phyloP scores from a whole-genome alignment of 2,888 invertebrate species.

The Cerceris rybyensis region DNA sequence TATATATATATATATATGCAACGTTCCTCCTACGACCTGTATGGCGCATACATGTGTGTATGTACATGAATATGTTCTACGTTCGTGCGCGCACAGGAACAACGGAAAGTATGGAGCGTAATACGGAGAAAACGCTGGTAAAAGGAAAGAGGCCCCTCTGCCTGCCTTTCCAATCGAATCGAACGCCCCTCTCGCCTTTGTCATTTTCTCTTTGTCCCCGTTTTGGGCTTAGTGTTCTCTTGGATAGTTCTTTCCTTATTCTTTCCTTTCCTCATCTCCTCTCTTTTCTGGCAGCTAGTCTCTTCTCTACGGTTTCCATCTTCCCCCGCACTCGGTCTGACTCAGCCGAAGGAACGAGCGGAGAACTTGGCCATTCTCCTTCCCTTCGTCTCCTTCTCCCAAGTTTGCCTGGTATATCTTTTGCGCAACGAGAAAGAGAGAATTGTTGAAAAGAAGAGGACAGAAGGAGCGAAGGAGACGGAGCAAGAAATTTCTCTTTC shows the following conservation, averaged over 20 bases:
- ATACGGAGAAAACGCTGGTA: constrained; percentile 76
- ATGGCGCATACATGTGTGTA: constrained; percentile 23
- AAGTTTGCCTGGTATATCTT: constrained; percentile 9
- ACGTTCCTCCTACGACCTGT: constrained; percentile 1
- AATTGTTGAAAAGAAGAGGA: constrained; percentile 31
- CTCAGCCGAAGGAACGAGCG: constrained; percentile 46
- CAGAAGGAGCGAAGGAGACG: constrained; percentile 29
- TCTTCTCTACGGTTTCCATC: constrained; percentile 51
- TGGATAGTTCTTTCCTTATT: constrained; percentile 52
- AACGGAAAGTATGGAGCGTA: constrained; percentile 73
- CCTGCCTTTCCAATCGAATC: constrained; percentile 79
- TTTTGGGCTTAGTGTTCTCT: constrained; percentile 69
- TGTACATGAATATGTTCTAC: neutral
- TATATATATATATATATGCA: constrained; percentile 15
- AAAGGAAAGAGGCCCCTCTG: constrained; percentile 76
- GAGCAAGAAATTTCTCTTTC: constrained; percentile 58
- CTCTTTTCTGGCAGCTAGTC: constrained; percentile 33
- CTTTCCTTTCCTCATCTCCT: constrained; percentile 36
- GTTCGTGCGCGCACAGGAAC: constrained; percentile 60
- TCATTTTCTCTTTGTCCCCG: constrained; percentile 78
- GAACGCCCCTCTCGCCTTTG: constrained; percentile 73
- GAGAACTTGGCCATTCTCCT: constrained; percentile 46
- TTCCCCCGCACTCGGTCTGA: constrained; percentile 48
- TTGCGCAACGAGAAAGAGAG: constrained; percentile 40
- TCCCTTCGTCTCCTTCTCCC: constrained; percentile 16